Percentiles rank a stretch among this genome's conserved stretches.
phyloP scores from a whole-genome alignment of 2,888 invertebrate species.

The Phragmatobia fuliginosa region DNA sequence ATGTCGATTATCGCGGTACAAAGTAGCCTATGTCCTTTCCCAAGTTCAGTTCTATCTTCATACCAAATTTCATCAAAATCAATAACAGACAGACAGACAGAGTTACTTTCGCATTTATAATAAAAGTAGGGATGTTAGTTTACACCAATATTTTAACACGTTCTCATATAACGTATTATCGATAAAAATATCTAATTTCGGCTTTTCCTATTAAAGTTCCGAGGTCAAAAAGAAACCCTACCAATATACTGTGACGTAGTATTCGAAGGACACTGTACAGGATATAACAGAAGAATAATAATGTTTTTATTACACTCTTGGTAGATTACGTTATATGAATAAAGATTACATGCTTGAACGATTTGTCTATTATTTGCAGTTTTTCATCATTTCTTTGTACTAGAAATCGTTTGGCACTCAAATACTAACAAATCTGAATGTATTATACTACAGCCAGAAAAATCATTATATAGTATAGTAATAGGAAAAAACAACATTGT shows the following conservation, averaged over 20 bases:
- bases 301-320: background rate
- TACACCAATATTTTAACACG: background rate
- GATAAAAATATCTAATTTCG: background rate
- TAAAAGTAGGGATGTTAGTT: too few relatives aligned
- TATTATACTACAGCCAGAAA: too few relatives aligned
- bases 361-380: background rate
- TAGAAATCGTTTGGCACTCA: background rate
- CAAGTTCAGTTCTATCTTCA: too few relatives aligned
- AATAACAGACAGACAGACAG: too few relatives aligned
- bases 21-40: too few relatives aligned
- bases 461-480: too few relatives aligned
- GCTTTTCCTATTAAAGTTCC: background rate
- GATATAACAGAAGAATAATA: background rate
- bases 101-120: too few relatives aligned
- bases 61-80: too few relatives aligned
- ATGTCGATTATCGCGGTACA: too few relatives aligned
- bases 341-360: background rate
- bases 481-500: too few relatives aligned
- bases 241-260: background rate
- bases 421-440: background rate
- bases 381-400: background rate
- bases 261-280: background rate
- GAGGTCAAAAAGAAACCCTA: background rate
- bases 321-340: background rate
- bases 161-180: background rate